These are phyloP conservation scores for Malurus alboscapulatus DNA, from an alignment of 2,113 vertebrate genomes.

Conservation along the genomic window DNA sequence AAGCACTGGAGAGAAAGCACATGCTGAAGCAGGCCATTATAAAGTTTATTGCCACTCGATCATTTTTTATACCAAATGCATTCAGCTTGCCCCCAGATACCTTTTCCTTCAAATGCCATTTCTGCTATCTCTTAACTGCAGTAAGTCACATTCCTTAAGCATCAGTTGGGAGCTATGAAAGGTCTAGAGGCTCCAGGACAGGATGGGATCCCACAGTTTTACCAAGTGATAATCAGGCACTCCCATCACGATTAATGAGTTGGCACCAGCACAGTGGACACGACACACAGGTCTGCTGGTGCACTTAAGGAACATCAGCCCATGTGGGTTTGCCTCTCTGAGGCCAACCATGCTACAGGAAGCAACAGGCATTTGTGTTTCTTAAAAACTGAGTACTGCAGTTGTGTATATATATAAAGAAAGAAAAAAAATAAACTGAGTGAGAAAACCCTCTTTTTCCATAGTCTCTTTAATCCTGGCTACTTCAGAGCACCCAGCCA, in stretches of 20 bases:
- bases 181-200: background rate
- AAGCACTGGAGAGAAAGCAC: background rate
- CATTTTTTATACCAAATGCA: constrained; percentile 13
- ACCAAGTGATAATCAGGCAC: background rate
- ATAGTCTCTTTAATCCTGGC: background rate
- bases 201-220: background rate
- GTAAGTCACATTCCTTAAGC: background rate
- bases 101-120: background rate
- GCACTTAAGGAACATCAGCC: background rate
- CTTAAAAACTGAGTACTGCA: background rate
- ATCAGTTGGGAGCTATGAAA: background rate
- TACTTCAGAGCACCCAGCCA: background rate
- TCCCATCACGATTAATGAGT: background rate
- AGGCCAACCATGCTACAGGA: background rate
- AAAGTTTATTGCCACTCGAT: constrained; percentile 33
- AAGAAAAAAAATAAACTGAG: background rate
- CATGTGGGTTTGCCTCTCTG: background rate
- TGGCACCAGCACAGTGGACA: background rate
- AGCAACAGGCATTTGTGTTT: background rate
- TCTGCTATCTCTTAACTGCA: background rate
- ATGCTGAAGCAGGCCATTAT: background rate
- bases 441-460: background rate
- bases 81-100: background rate
- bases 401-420: background rate
- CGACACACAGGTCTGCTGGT: background rate